Percentiles rank a stretch among this genome's conserved stretches.
phyloP scores from a whole-genome alignment of 92 coral and sea anemone genomes.

The Bergia puertoricense region DNA sequence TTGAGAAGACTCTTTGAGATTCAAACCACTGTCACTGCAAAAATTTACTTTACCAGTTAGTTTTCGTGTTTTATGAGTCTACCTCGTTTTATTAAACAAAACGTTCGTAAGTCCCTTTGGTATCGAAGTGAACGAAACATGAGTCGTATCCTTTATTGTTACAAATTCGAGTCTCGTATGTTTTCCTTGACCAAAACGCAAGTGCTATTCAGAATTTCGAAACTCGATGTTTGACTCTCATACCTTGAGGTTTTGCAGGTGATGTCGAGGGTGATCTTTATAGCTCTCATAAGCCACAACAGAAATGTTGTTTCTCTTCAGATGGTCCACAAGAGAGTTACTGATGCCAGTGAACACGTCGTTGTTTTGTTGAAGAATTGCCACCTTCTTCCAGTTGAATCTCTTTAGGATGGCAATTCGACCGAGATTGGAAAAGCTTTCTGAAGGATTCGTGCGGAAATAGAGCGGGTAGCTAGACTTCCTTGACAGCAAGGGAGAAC shows the following conservation, averaged over 20 bases:
- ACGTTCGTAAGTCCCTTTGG: no score
- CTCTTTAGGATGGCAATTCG: constrained; percentile 69
- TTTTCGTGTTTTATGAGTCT: neutral
- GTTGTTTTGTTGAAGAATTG: constrained; percentile 72
- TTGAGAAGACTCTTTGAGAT: neutral
- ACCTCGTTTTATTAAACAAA: neutral
- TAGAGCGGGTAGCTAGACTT: constrained; percentile 60
- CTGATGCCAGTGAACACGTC: constrained; percentile 78
- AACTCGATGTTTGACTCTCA: no score
- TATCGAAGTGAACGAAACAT: neutral
- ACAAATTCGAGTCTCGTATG: neutral
- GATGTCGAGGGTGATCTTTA: constrained; percentile 64
- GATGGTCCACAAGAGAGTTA: constrained; percentile 65
- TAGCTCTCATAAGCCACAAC: constrained; percentile 73
- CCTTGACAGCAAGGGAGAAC: constrained; percentile 68
- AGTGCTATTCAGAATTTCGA: neutral
- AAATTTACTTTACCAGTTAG: neutral
- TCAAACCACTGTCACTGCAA: neutral
- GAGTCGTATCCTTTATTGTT: neutral
- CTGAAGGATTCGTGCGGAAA: constrained; percentile 78
- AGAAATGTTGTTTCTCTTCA: constrained; percentile 52
- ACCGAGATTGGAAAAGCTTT: constrained; percentile 64
- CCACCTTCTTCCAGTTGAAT: constrained; percentile 74
- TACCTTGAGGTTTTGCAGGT: constrained; percentile 71
- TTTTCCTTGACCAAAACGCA: neutral